Conservation (phyloP, 2,888 invertebrate genomes). For the Cosmia pyralina region DNA sequence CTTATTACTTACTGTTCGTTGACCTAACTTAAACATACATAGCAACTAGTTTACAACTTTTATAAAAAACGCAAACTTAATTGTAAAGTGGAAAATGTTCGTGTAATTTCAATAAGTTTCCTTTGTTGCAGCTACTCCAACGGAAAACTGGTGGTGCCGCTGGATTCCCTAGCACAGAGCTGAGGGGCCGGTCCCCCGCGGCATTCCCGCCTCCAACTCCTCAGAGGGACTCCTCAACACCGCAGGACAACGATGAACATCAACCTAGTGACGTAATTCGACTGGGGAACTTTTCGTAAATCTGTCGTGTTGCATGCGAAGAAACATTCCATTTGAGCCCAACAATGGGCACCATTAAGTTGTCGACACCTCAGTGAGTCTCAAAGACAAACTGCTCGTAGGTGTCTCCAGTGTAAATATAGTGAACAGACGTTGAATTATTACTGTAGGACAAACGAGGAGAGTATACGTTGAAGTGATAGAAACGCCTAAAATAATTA, state of each 20-base stretch:
- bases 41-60: constrained; percentile 42
- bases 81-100: constrained; percentile 32
- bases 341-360: constrained; percentile 63
- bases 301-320: constrained; percentile 51
- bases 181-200: constrained; percentile 84
- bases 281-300: constrained; percentile 49
- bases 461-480: constrained; percentile 89
- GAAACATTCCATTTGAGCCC: constrained; percentile 75
- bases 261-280: constrained; percentile 63
- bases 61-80: constrained; percentile 23
- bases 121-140: constrained; percentile 89
- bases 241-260: constrained; percentile 73
- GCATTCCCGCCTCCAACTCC: constrained; percentile 84
- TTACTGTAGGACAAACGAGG: constrained; percentile 71
- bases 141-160: constrained; percentile 91
- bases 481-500: constrained; percentile 87
- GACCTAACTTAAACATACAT: constrained; percentile 53
- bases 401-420: constrained; percentile 77
- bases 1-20: constrained; percentile 60
- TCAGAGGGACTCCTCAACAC: constrained; percentile 83
- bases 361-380: constrained; percentile 76
- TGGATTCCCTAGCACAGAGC: constrained; percentile 90
- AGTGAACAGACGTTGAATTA: constrained; percentile 68
- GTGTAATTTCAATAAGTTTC: constrained; percentile 66
- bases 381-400: constrained; percentile 80